Percentiles rank a stretch among this genome's conserved stretches.
Conservation (phyloP, 2,113 vertebrate species). For the Phylloscopus whistleri region DNA sequence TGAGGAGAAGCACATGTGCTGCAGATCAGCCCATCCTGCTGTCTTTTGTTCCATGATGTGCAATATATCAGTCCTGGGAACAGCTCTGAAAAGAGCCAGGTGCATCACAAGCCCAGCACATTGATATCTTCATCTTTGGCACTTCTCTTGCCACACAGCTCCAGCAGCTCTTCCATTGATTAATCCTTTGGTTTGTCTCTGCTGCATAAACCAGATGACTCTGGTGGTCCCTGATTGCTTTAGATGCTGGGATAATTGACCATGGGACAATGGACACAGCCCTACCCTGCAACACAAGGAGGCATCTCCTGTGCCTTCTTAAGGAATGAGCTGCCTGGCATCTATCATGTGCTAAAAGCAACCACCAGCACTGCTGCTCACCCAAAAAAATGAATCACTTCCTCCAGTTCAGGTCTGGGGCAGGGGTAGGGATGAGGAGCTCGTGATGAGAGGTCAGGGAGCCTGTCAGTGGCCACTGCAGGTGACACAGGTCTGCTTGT, state of each 20-base stretch:
- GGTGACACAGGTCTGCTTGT: background rate
- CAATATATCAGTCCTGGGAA: background rate
- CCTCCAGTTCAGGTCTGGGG: background rate
- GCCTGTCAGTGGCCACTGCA: fast-evolving
- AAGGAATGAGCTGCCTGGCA: background rate
- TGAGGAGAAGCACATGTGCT: background rate
- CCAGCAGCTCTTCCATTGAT: background rate
- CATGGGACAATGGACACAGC: background rate
- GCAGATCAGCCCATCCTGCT: background rate
- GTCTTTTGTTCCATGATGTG: background rate
- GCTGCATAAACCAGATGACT: background rate
- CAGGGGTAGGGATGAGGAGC: background rate
- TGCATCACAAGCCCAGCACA: background rate
- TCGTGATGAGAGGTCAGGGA: background rate
- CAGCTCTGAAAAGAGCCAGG: background rate
- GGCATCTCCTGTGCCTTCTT: background rate
- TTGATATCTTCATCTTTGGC: background rate
- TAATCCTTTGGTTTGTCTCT: background rate
- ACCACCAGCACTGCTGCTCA: background rate
- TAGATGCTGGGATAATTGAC: background rate
- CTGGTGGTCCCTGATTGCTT: background rate
- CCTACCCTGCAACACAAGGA: background rate
- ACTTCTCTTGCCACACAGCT: background rate
- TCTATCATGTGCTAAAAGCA: background rate
- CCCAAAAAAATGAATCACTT: background rate